Conservation (phyloP, 2,888 invertebrate species). For the Leptinotarsa peninsularis region DNA sequence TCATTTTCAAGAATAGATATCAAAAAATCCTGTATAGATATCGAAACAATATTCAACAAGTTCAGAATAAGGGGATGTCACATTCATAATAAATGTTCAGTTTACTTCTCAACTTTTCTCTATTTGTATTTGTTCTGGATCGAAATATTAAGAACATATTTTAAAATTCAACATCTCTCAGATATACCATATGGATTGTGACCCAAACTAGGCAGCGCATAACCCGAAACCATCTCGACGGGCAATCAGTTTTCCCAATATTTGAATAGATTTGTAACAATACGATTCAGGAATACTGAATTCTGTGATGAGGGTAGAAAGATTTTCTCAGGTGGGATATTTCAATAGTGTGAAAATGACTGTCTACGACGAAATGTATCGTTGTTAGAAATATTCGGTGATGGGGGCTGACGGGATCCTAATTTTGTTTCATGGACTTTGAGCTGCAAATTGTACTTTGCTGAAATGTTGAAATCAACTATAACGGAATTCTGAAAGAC, state of each 20-base stretch:
- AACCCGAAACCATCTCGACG: conserved; percentile 1
- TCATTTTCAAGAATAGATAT: too few species aligned
- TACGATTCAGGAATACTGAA: not conserved
- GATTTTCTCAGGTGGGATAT: not conserved
- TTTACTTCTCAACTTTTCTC: not conserved
- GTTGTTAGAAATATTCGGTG: not conserved
- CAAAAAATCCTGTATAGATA: too few species aligned
- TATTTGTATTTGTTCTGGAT: not conserved
- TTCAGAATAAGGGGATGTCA: too few species aligned
- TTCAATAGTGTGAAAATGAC: not conserved
- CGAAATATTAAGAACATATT: not conserved
- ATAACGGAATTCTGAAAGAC: too few species aligned
- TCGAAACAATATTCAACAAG: too few species aligned
- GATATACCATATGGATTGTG: not conserved
- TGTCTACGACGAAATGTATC: not conserved
- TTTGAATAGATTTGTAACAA: conserved; percentile 1
- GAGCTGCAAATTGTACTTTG: not conserved
- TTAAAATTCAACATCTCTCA: not conserved
- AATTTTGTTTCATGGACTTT: not conserved
- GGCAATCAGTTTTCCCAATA: conserved; percentile 1
- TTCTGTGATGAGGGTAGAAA: not conserved
- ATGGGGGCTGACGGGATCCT: not conserved
- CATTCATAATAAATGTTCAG: not conserved
- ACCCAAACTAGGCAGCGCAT: not conserved
- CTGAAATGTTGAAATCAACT: not conserved